Evolutionary conservation across 1,140 invertebrate genomes (phyloP), one percentile per base, ranked within the genome.

Genomic region (Lysiphlebus fabarum): DNA sequence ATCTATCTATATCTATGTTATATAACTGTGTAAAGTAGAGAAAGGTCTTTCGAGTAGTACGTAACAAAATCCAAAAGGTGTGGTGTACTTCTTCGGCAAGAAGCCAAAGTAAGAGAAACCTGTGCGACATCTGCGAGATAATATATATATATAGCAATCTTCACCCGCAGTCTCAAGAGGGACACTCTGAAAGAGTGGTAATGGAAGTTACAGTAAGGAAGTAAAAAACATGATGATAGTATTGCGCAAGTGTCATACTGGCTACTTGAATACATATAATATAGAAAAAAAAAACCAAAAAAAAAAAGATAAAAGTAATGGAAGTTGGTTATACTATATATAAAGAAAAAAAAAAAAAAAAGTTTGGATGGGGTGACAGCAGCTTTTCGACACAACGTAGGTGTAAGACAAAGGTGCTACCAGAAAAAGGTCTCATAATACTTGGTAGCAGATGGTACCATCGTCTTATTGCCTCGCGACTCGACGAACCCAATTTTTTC

Each of bases 381-480:
- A 26, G 17, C 17, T 26, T 26, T 4, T 26, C 17, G 17, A 26
- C 17, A 26, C 17, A 26, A 26, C 58, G 56, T 54, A 62, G 63
- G 64, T 57, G 60, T 61, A 55, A 64, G 58, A 68, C 63, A 63
- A 65, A 66, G 62, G 65, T 58, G 65, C 61, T 67, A 70, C 17
- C 65, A 64, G 62, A 62, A 55, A 64, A 66, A 72, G 69, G 66
- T 72, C 72, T 73, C 70, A 74, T 76, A 76, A 77, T 73, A 74
- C 71, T 77, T 76, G 68, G 67, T 65, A 71, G 67, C 75, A 77
- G 75, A 70, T 74, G 74, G 65, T 51, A 53, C 58, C 70, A 61
- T 66, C 65, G 64, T 71, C 67, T 76, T 76, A 76, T 76, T 77
- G 71, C 71, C 61, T 65, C 60, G 56, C 61, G 65, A 68, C 65